A percentile compares a stretch with the other conserved stretches of the same genome.
These are phyloP conservation scores for Borostomias antarcticus DNA, from an alignment of 2,797 vertebrate species.

Conservation along the genomic window DNA sequence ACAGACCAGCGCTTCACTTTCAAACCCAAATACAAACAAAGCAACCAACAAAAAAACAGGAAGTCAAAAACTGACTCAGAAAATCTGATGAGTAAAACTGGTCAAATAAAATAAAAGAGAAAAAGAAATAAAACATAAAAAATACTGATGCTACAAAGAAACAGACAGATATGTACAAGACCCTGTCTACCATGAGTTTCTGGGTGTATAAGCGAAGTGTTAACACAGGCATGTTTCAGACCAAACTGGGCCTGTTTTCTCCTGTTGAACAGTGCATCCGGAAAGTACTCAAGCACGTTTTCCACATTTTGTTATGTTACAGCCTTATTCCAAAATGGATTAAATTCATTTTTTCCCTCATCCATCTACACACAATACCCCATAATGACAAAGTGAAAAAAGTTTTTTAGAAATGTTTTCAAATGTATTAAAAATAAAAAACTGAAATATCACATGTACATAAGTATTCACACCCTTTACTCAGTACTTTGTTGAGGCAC, in stretches of 20 bases:
- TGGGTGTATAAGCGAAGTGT: conserved; percentile 45
- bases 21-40: conserved; percentile 71
- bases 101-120: conserved; percentile 67
- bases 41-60: conserved; percentile 17
- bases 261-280: no score
- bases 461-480: no score
- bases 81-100: conserved; percentile 79
- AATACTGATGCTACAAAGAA: conserved; percentile 98
- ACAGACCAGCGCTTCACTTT: conserved; percentile 57
- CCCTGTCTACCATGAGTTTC: conserved; percentile 94
- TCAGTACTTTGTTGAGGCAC: no score
- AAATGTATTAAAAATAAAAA: no score
- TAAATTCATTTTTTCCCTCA: no score
- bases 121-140: conserved; percentile 84
- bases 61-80: conserved; percentile 75
- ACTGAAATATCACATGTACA: no score
- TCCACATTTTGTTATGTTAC: no score
- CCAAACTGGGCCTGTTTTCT: conserved; percentile 25
- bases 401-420: no score
- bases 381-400: no score
- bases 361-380: no score
- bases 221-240: conserved; percentile 49
- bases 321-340: no score
- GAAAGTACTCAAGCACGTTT: no score
- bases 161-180: conserved; percentile 98